Conservation (phyloP, 2,113 vertebrate species). For the Corydoras sp. region DNA sequence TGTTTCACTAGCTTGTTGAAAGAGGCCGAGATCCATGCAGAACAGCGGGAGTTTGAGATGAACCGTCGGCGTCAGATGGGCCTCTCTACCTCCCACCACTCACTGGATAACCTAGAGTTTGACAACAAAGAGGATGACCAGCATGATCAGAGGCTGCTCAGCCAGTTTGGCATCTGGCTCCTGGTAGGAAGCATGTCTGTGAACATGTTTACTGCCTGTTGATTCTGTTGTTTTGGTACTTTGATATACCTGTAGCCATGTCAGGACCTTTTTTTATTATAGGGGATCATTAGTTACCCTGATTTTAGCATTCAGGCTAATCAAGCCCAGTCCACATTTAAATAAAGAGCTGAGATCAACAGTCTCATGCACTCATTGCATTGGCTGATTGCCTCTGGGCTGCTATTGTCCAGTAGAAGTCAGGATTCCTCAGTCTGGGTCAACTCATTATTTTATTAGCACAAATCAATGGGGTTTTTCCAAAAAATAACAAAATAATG, state of each 20-base stretch:
- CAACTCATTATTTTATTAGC: too few relatives aligned
- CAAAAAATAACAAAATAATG: too few relatives aligned
- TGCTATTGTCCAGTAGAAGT: too few relatives aligned
- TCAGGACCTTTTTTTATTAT: too few relatives aligned
- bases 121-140: constrained; percentile 98
- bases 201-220: background rate
- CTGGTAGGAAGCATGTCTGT: constrained; percentile 67
- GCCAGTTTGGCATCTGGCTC: constrained; percentile 99
- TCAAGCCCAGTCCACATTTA: too few relatives aligned
- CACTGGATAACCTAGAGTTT: constrained; percentile 92
- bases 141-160: constrained; percentile 93
- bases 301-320: too few relatives aligned
- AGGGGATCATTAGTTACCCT: too few relatives aligned
- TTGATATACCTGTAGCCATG: background rate
- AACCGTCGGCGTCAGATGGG: constrained; percentile 93
- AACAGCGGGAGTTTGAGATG: constrained; percentile 89
- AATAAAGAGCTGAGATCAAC: too few relatives aligned
- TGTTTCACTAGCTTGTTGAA: constrained; percentile 78
- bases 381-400: too few relatives aligned
- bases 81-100: constrained; percentile 91
- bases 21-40: constrained; percentile 95
- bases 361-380: too few relatives aligned
- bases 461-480: too few relatives aligned
- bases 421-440: too few relatives aligned
- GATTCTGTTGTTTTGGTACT: background rate